phyloP scores from a whole-genome alignment of 2,888 invertebrate species.

The Odontomyia ornata region DNA sequence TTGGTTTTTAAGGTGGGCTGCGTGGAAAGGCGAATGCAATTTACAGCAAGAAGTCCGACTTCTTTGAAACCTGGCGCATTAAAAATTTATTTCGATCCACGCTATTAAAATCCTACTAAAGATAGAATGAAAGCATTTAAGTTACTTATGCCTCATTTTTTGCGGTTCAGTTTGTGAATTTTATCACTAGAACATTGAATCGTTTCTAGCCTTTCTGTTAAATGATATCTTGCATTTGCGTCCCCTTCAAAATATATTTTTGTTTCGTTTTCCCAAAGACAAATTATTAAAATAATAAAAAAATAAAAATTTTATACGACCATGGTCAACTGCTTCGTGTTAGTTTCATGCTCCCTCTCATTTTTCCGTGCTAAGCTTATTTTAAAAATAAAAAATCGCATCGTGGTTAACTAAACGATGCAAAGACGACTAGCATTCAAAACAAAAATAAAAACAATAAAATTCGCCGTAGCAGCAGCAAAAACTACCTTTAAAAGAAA shows the following conservation, averaged over 20 bases:
- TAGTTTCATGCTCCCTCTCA: neutral
- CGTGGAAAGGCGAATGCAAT: neutral
- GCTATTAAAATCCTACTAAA: too few relatives aligned
- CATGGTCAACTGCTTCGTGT: neutral
- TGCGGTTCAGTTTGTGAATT: too few relatives aligned
- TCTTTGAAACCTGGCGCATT: too few relatives aligned
- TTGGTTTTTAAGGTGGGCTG: neutral
- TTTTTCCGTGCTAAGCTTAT: neutral
- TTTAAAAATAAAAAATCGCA: neutral
- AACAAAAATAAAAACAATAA: neutral
- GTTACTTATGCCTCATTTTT: too few relatives aligned
- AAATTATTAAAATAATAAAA: neutral
- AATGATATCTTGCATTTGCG: too few relatives aligned
- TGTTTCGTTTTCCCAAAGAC: too few relatives aligned
- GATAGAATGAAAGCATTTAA: too few relatives aligned
- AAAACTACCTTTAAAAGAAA: constrained; percentile 8
- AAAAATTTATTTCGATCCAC: too few relatives aligned
- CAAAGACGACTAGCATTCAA: neutral
- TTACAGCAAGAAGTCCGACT: too few relatives aligned
- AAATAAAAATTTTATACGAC: neutral
- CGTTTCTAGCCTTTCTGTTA: too few relatives aligned
- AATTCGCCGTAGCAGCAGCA: neutral
- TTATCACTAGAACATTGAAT: too few relatives aligned
- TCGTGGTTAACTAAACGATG: neutral
- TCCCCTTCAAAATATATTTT: too few relatives aligned